Base-by-base conservation (phyloP, 2,797 vertebrate genomes). In the Mergus octosetaceus region DNA sequence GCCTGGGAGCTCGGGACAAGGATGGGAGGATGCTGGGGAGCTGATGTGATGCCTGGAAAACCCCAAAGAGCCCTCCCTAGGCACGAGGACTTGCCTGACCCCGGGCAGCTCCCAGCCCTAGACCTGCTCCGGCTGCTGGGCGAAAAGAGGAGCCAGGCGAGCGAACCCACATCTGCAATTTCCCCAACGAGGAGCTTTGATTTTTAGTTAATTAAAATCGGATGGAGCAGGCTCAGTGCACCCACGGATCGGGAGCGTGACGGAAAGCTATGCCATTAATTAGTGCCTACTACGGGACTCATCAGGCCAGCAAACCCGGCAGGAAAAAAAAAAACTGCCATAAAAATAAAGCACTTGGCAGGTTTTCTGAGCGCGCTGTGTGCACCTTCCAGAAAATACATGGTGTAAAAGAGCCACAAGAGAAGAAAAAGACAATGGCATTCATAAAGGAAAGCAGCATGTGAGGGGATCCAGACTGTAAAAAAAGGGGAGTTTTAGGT, bases 181-280 rank as follows among this genome's bases (percentile, higher is more conserved):
- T 85, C 74, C 81, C 79, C 54, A n/a, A 62, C 28, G 66, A 69
- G 51, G 38, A 84, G 61, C 73, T 92, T 84, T 94, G 94, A 84
- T 90, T 85, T 90, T 49, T 36, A 81, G 47, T 90, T 90, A 83
- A 89, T 80, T 91, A 94, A 89, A 94, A 87, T 89, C 66, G 81
- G 77, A 91, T 24, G 65, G 86, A 80, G 86, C 57, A 90, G 73
- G 76, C 30, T 85, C 3, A 6, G 24, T 64, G 73, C 75, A 54
- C n/a, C 77, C 77, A 84, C 3, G 13, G 73, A 86, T 54, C 4
- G 4, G 74, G 54, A 72, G 54, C 13, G 16, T 61, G 89, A 90
- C 73, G n/a, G 74, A 69, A 54, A 88, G 81, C 34, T 28, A 34
- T 41, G 80, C 60, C 54, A 38, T 53, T 73, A 82, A 90, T 88